Percentiles rank a stretch among this genome's conserved stretches.
Conservation (phyloP, 2,797 vertebrate genomes). For the Eupleurogrammus muticus region DNA sequence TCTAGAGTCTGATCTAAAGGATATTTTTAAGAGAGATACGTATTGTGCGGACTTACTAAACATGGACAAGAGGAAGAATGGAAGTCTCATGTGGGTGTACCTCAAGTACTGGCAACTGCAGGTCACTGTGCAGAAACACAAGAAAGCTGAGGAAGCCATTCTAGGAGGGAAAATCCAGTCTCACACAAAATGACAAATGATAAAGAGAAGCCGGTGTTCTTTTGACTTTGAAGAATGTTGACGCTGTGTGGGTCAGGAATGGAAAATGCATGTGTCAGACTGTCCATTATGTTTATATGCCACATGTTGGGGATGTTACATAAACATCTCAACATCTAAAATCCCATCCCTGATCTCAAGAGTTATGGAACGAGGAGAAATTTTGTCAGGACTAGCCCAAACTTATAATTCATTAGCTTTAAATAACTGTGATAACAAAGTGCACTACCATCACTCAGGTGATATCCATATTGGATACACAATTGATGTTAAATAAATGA, state of each 20-base stretch:
- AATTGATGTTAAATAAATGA: background rate
- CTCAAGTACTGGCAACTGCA: constrained; percentile 93
- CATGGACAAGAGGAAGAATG: constrained; percentile 89
- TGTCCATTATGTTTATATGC: constrained; percentile 11
- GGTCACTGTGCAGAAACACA: constrained; percentile 89
- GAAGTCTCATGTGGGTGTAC: constrained; percentile 97
- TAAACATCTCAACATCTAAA: constrained; percentile 16
- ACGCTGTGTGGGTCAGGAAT: constrained; percentile 13
- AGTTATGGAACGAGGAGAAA: constrained; percentile 4
- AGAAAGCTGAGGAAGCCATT: constrained; percentile 86
- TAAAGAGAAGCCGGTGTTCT: constrained; percentile 13
- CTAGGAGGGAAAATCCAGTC: constrained; percentile 58
- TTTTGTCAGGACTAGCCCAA: constrained; percentile 8
- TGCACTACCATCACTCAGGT: constrained; percentile 6
- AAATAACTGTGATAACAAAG: constrained; percentile 7
- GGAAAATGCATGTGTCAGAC: constrained; percentile 24
- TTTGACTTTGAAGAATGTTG: constrained; percentile 35
- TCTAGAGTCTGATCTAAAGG: constrained; percentile 88
- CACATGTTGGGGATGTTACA: constrained; percentile 27
- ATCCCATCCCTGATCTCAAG: constrained; percentile 3
- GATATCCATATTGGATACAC: constrained; percentile 35
- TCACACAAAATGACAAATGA: constrained; percentile 59
- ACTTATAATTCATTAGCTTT: constrained; percentile 15
- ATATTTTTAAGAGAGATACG: constrained; percentile 94
- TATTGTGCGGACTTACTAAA: constrained; percentile 90